Conservation (phyloP, 2,113 vertebrate genomes). For the Cyrtonyx montezumae region DNA sequence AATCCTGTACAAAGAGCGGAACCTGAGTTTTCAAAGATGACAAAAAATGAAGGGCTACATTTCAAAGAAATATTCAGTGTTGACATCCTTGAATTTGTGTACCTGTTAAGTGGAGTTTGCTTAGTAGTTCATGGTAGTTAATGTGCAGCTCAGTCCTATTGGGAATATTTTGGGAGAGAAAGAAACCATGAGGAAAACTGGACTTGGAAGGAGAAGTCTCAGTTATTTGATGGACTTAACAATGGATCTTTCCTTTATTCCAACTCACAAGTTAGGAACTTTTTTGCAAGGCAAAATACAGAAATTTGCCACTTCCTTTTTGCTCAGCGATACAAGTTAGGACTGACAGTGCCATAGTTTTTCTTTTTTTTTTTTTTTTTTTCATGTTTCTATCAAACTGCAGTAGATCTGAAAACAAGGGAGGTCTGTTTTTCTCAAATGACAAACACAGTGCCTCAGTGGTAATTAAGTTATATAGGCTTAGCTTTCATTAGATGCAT, state of each 20-base stretch:
- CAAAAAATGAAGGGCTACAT: neutral
- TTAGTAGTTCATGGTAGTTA: neutral
- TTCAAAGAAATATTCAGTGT: neutral
- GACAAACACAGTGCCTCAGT: slow-evolving; percentile 66
- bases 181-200: neutral
- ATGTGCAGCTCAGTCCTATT: neutral
- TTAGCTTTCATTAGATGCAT: slow-evolving; percentile 69
- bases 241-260: neutral
- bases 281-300: neutral
- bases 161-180: neutral
- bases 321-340: neutral
- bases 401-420: slow-evolving; percentile 29
- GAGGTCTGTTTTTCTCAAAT: neutral
- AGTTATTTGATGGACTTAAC: neutral
- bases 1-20: neutral
- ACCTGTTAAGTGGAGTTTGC: neutral
- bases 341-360: neutral
- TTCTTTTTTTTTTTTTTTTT: neutral
- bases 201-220: neutral
- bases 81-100: neutral
- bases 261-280: neutral
- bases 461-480: slow-evolving; percentile 64
- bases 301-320: neutral
- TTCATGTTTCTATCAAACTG: slow-evolving; percentile 18
- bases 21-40: neutral